Percentiles rank a stretch among this genome's conserved stretches.
Conservation (phyloP, 2,797 vertebrate genomes). For the Sebastes melanostomus region DNA sequence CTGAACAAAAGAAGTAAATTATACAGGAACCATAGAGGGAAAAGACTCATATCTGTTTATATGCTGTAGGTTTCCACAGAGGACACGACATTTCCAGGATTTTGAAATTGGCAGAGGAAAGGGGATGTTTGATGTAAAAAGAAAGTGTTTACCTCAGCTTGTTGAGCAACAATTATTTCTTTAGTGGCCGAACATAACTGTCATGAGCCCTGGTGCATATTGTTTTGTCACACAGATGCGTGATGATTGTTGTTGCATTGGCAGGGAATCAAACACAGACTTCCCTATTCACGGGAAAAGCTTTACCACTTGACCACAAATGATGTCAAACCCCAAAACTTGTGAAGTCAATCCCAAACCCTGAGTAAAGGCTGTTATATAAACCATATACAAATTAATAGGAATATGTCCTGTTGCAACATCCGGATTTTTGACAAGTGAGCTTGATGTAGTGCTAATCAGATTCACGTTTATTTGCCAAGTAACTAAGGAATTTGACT, state of each 20-base stretch:
- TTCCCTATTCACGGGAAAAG: neutral
- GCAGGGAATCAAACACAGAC: neutral
- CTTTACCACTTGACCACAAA: neutral
- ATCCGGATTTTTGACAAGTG: too few relatives aligned
- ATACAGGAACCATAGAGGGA: neutral
- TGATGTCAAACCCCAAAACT: neutral
- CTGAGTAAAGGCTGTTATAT: neutral
- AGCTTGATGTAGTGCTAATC: neutral
- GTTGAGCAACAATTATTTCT: slow-evolving; percentile 20
- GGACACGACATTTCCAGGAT: neutral
- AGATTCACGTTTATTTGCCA: too few relatives aligned
- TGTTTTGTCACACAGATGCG: neutral
- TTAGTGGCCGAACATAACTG: neutral
- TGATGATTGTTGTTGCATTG: neutral
- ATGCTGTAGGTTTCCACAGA: neutral
- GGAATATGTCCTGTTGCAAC: too few relatives aligned
- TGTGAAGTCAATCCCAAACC: neutral
- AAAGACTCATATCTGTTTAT: neutral
- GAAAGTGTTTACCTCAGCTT: neutral
- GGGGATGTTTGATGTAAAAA: neutral
- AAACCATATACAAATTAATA: too few relatives aligned
- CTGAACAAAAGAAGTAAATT: slow-evolving; percentile 3
- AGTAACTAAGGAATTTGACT: too few relatives aligned
- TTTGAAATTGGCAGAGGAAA: slow-evolving; percentile 10
- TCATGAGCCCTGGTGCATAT: neutral